phyloP scores from a whole-genome alignment of 1,140 invertebrate species.

The Cardiocondyla obscurior region DNA sequence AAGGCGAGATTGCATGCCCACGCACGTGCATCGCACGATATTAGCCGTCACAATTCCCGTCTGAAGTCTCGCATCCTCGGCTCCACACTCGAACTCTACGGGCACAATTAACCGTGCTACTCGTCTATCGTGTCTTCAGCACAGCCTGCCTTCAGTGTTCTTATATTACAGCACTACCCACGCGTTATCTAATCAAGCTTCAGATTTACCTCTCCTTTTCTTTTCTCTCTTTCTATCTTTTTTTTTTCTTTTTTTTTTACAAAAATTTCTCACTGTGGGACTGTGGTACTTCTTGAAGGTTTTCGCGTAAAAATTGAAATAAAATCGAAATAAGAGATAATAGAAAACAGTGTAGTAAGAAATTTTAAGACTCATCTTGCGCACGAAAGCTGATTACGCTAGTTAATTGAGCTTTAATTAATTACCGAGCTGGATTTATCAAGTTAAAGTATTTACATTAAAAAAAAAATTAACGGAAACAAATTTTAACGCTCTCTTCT shows the following conservation, averaged over 20 bases:
- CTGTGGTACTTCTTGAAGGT: neutral
- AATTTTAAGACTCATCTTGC: neutral
- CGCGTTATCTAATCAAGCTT: conserved; percentile 16
- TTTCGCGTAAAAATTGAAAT: conserved; percentile 8
- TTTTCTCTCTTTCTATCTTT: conserved; percentile 4
- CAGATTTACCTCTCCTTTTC: neutral
- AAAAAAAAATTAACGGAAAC: no score
- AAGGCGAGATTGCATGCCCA: conserved; percentile 52
- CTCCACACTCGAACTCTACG: neutral
- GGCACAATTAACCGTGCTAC: neutral
- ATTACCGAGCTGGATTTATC: neutral
- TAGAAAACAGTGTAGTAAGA: neutral
- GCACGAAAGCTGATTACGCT: neutral
- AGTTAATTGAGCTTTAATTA: neutral
- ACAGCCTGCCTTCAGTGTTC: conserved; percentile 62
- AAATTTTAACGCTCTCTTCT: neutral
- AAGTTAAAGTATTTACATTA: neutral
- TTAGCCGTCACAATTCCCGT: conserved; percentile 32
- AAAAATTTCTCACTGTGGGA: neutral
- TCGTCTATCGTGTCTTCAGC: neutral
- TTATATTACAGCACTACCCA: conserved; percentile 15
- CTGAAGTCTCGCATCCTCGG: conserved; percentile 19
- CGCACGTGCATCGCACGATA: conserved; percentile 65
- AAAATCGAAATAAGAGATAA: neutral
- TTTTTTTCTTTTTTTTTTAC: neutral